Base-by-base conservation (phyloP, 2,888 invertebrate species). In the Tinea trinotella region DNA sequence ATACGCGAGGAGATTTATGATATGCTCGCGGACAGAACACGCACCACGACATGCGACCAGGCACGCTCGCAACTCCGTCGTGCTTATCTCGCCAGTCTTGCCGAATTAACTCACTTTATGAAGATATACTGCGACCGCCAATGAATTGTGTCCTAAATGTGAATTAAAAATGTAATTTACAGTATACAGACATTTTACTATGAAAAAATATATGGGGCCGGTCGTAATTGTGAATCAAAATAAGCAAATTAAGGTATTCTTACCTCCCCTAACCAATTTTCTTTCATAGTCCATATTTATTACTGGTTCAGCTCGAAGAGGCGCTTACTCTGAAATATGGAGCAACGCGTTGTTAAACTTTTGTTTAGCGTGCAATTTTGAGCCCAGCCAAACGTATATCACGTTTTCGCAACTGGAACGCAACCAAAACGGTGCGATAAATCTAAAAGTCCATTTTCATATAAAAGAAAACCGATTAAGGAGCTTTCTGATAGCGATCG, bases 381-480 rank as follows among this genome's bases (percentile, higher is more conserved):
- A 71, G 69, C 67, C 70, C 63, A 60, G 65, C 62, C 66, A 68
- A 68, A 71, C 70, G 72, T 79, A 79, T 77, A 79, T 76, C 74
- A 77, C 73, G 73, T 70, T 75, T 67, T 68, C 70, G 71, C 70
- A 70, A 73, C 71, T 69, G 66, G 68, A 74, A 71, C 75, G 74
- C 69, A 78, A 77, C 81, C 74, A 75, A 78, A 82, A 78, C 70
- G 75, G 71, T 69, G 67, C 69, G 74, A 83, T 85, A 85, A 84
- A 84, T 83, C 80, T 77, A 64, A 77, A 77, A 83, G 82, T 80
- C 82, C 69, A 80, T 84, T 83, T 83, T 83, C 79, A 81, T 84
- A 81, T 80, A 82, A 81, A 83, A 81, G 82, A 83, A 84, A 85
- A 82, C 76, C 83, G 84, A 84, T 85, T 84, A 84, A 83, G 80